Evolutionary conservation across 2,888 invertebrate species (phyloP).

Genomic region (Cecidostiba fungosa): DNA sequence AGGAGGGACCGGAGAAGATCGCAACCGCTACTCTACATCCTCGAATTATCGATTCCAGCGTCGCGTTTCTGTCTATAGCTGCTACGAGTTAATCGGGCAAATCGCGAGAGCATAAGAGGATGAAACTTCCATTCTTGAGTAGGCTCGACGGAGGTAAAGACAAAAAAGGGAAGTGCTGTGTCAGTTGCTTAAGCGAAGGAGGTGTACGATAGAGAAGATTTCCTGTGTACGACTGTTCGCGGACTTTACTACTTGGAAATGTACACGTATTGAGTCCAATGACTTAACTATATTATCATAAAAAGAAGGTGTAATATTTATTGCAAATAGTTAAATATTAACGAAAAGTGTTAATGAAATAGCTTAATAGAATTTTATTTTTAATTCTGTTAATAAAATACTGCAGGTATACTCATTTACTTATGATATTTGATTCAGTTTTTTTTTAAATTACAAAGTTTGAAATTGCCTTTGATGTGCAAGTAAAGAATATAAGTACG

Average conservation of each 20-base stretch:
- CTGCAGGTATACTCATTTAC: too few species aligned
- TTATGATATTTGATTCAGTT: too few species aligned
- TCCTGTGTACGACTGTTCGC: slow-evolving; percentile 13
- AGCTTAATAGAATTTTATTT: neutral
- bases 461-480: neutral
- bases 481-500: neutral
- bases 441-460: neutral
- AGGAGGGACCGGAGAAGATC: neutral
- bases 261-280: neutral
- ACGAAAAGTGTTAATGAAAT: neutral
- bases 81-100: slow-evolving; percentile 50
- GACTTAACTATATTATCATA: neutral
- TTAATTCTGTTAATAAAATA: neutral
- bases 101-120: slow-evolving; percentile 49
- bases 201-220: neutral
- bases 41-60: slow-evolving; percentile 63
- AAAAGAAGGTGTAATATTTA: neutral
- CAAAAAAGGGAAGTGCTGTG: slow-evolving; percentile 31
- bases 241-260: slow-evolving; percentile 36
- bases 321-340: too few species aligned
- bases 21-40: slow-evolving; percentile 35
- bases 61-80: neutral
- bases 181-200: slow-evolving; percentile 45
- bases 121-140: slow-evolving; percentile 61
- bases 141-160: slow-evolving; percentile 33